Base-by-base conservation (phyloP, 2,797 vertebrate species). In the Sebastes matsubarae region DNA sequence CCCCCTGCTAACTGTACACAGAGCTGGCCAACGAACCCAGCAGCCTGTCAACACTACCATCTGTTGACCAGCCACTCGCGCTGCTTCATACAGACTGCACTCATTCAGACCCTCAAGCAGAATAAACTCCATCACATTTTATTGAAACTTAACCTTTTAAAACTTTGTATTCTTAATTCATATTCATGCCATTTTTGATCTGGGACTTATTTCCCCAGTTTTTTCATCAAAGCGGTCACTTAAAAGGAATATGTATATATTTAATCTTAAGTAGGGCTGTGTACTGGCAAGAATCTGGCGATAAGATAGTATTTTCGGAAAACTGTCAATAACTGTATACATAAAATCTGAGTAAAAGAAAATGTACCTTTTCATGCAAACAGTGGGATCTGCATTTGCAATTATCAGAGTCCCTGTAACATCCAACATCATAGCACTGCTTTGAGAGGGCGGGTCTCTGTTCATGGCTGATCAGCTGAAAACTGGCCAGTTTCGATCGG, bases 21-120 rank as follows among this genome's bases (percentile, higher is more conserved):
- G 77, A 68, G 67, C 67, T 8, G 73, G 81, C 81, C 84, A 83
- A 75, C 67, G 83, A 78, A 81, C 72, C 73, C 82, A 75, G 87
- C 88, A 84, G 68, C 80, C 87, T 38, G 68, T 82, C 86, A 80
- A 80, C 64, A 58, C 54, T 0, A 68, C 90, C 93, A 93, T 91
- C 90, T 91, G 90, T 83, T 85, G 84, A 89, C 78, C 88, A 84
- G 89, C 72, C 80, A 13, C 42, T 74, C 75, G 64, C 74, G 64
- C 76, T 75, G 86, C 75, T 68, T 64, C 64, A 12, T 9, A 29
- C n/a, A 50, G 63, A 30, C 80, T 14, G 75, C 13, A 5, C 30
- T 75, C 55, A 59, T 27, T 72, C 70, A 81, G 42, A 82, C 70
- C 61, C 8, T 20, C 38, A 61, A 42, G 18, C 69, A 50, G 12